Evolutionary conservation across 2,113 vertebrate genomes (phyloP), one percentile per base, ranked within the genome.

Genomic region (Peucedramus taeniatus): DNA sequence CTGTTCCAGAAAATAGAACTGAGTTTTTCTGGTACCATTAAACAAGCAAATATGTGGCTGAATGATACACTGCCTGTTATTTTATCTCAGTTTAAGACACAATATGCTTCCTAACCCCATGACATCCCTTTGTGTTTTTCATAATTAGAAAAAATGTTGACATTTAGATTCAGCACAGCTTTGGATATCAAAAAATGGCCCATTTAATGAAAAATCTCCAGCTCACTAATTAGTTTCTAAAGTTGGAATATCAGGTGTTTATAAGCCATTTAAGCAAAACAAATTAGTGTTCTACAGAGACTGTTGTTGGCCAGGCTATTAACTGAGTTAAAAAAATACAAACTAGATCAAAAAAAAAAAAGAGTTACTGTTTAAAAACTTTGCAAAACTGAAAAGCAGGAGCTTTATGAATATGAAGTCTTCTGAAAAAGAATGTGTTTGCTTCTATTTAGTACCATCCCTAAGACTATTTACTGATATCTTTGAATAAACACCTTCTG

Each of bases 101-200:
- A 93, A 60, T 84, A 79, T 87, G 79, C 7, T 90, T 96, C 66
- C 76, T 89, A 90, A 75, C 89, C 92, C 61, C 68, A 16, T 96
- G 91, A 93, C 82, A 93, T 81, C 90, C 33, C 33, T 93, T 96
- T 93, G 69, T 96, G 66, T 60, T 94, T 65, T 70, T 84, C 84
- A 72, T 95, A 95, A 95, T 97, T 93, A 94, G 82, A 81, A 85
- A 95, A 75, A 88, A n/a, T 72, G 56, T 83, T 95, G 91, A 51
- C 91, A 92, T 95, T 97, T 93, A 89, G 63, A 93, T 91, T 88
- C 69, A 79, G 39, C 49, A 40, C n/a, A 81, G 50, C 68, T 78
- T 89, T 66, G 39, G 33, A 40, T 83, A 89, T 66, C 3, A 96
- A 93, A 94, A 87, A 74, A 16, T 18, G 85, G 15, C 21, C 50